Percentiles rank a stretch among this genome's conserved stretches.
Evolutionary conservation across 2,888 invertebrate genomes (phyloP).

Genomic region (Brassicogethes aeneus): DNA sequence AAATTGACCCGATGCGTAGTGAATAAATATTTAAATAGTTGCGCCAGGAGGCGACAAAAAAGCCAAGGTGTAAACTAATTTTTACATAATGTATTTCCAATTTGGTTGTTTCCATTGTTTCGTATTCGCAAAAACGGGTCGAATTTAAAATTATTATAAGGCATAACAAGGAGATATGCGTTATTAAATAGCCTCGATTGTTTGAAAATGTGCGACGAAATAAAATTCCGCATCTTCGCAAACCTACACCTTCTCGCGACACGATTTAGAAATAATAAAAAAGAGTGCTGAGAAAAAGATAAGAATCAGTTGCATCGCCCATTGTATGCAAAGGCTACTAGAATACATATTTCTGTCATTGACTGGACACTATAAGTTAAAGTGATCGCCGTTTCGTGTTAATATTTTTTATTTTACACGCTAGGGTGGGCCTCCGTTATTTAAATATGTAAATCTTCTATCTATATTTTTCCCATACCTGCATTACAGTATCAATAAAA

Average conservation of each 20-base stretch:
- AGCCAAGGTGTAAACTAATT: no score
- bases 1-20: no score
- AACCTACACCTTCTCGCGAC: conserved; percentile 16
- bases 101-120: background rate
- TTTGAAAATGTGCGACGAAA: background rate
- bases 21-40: no score
- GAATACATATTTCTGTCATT: conserved; percentile 33
- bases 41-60: no score
- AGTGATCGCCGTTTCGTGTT: conserved; percentile 13
- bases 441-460: no score
- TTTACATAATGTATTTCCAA: background rate
- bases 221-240: background rate
- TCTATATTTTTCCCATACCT: no score
- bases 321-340: conserved; percentile 36
- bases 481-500: no score
- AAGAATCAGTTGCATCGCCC: conserved; percentile 30
- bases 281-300: conserved; percentile 33
- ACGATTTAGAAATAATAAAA: conserved; percentile 33
- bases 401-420: conserved; percentile 15
- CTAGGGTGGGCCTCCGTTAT: no score
- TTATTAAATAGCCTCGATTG: background rate
- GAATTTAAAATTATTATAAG: conserved; percentile 1
- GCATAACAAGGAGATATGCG: background rate
- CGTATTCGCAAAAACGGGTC: background rate
- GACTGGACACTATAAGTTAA: conserved; percentile 25